These are phyloP conservation scores for Ornithoptera alexandrae DNA, from an alignment of 2,888 invertebrate genomes.

Conservation along the genomic window DNA sequence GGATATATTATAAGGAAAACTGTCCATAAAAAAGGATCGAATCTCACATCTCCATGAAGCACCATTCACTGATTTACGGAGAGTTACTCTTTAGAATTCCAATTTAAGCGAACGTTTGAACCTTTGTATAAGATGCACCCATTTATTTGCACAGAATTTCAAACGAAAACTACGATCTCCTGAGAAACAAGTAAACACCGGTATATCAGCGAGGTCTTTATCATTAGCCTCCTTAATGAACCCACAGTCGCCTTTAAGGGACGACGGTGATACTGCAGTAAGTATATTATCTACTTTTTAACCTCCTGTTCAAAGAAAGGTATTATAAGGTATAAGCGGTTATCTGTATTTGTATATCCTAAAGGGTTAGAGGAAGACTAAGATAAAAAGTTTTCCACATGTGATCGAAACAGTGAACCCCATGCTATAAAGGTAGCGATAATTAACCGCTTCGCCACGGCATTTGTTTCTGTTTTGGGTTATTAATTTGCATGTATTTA, in stretches of 20 bases:
- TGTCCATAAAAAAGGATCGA: not conserved
- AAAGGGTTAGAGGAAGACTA: not conserved
- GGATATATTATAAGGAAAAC: too few species aligned
- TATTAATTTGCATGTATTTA: too few species aligned
- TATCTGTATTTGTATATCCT: not conserved
- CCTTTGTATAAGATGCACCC: not conserved
- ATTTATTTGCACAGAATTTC: conserved; percentile 77
- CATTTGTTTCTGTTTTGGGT: too few species aligned
- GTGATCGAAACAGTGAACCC: too few species aligned
- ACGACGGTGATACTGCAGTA: conserved; percentile 50
- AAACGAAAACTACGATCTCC: conserved; percentile 81
- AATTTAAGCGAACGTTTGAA: not conserved
- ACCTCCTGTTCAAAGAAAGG: not conserved
- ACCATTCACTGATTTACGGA: not conserved
- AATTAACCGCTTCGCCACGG: too few species aligned
- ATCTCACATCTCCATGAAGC: not conserved
- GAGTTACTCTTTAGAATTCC: too few species aligned
- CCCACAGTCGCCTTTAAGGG: conserved; percentile 54
- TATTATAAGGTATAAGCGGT: not conserved
- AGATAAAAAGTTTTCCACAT: too few species aligned
- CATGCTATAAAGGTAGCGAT: too few species aligned
- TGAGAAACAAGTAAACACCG: conserved; percentile 66
- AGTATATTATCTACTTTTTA: conserved; percentile 10
- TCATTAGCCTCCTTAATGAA: conserved; percentile 72
- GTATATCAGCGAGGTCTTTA: conserved; percentile 66